Base-by-base conservation (phyloP, 1,140 invertebrate species). In the Drosophila sturtevanti region DNA sequence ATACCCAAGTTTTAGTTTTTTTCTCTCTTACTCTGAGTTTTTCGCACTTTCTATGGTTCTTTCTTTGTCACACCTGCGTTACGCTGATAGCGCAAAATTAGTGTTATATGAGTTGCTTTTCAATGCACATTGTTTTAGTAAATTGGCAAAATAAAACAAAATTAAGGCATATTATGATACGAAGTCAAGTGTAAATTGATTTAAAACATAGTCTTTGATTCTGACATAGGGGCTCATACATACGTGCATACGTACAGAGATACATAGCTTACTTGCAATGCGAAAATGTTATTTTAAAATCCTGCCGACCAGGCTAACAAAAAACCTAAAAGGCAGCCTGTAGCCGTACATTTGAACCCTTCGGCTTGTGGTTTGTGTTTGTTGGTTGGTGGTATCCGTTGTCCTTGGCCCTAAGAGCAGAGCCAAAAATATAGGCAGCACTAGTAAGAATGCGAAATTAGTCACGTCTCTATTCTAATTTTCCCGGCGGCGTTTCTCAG, bases 71-170 rank as follows among this genome's bases (percentile, higher is more conserved):
- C 9, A 21, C 16, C 3, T 48, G 9, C 21, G 18, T 48, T 38
- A 24, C 59, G 68, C 81, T 78, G 81, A 86, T 86, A 81, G 81
- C 70, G 71, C 71, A 27, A 86, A 87, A 86, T 86, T 86, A 86
- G 81, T 79, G 81, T 86, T 86, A 86, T 86, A 86, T 86, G 81
- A 79, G 55, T 76, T 67, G 65, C 72, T 84, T 79, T 86, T 86
- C 82, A 86, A 34, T n/a, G 11, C 22, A 51, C 79, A 79, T 86
- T 86, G 81, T 86, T 65, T 31, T 0, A 51, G 22, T 55, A 82
- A 87, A 82, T 87, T 38, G 72, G 68, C 71, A 68, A 82, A 86
- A 14, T 38, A 7, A 41, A 41, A 72, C 68, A 77, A 73, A 86
- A 24, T 60, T 9, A 59, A 35, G 12, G n/a, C 16, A 12, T 65